These are phyloP conservation scores for Tragulus kanchil DNA, from an alignment of 2,113 vertebrate species.

Conservation along the genomic window DNA sequence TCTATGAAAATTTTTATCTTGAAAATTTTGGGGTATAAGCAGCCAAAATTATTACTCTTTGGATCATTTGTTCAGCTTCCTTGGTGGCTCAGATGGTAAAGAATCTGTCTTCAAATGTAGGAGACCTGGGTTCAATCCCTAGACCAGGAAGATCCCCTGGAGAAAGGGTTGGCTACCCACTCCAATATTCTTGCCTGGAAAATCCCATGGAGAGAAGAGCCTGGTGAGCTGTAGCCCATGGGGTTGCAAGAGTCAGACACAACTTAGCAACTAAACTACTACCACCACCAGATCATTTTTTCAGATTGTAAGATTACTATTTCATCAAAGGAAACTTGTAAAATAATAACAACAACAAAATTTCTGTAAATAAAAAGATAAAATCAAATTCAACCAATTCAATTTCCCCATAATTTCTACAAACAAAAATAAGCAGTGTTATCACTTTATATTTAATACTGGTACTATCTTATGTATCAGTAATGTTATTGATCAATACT, in stretches of 20 bases:
- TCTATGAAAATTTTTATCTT: not conserved
- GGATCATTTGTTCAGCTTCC: not conserved
- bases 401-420: not conserved
- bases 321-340: conserved; percentile 27
- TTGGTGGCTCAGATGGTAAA: not conserved
- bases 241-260: not conserved
- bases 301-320: conserved; percentile 6
- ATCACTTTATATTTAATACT: conserved; percentile 28
- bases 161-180: not conserved
- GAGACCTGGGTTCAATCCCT: not conserved
- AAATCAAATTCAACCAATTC: not conserved
- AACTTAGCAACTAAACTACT: not conserved
- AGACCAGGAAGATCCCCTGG: not conserved
- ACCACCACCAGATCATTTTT: not conserved
- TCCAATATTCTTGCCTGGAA: not conserved
- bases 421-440: not conserved
- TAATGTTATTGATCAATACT: not conserved
- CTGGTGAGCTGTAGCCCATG: not conserved
- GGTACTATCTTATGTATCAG: not conserved
- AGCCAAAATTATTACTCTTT: conserved; percentile 31
- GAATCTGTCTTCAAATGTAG: not conserved
- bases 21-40: conserved; percentile 27
- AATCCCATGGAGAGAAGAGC: not conserved
- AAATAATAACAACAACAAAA: conserved; percentile 27
- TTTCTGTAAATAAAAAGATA: not conserved